Percentiles rank a stretch among this genome's conserved stretches.
Conservation (phyloP, 30 jellyfish, hydroid and myxozoan species). For the Sanderia malayensis region DNA sequence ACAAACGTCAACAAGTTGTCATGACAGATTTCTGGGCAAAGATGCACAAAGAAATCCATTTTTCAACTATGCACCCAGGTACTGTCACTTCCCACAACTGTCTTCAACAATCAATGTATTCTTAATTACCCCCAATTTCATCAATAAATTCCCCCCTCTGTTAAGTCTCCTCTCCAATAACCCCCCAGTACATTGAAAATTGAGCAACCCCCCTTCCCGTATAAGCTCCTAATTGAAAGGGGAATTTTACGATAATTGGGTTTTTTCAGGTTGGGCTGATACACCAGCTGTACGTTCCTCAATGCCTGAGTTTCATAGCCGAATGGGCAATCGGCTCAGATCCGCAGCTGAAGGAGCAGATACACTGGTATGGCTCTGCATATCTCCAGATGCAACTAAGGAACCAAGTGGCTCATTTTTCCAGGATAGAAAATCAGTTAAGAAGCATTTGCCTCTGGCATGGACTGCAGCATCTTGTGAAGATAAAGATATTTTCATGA, state of each 20-base stretch:
- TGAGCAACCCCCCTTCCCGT: too few relatives aligned
- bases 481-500: slow-evolving; percentile 47
- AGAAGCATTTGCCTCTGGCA: slow-evolving; percentile 65
- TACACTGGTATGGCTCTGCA: slow-evolving; percentile 73
- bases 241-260: too few relatives aligned
- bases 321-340: slow-evolving; percentile 62
- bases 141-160: too few relatives aligned
- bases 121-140: too few relatives aligned
- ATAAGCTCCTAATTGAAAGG: too few relatives aligned
- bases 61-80: slow-evolving; percentile 93
- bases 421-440: slow-evolving; percentile 67
- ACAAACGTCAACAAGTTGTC: slow-evolving; percentile 84
- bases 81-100: too few relatives aligned
- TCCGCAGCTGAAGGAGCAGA: slow-evolving; percentile 89
- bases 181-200: too few relatives aligned
- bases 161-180: too few relatives aligned
- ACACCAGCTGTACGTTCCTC: slow-evolving; percentile 84
- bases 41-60: slow-evolving; percentile 49
- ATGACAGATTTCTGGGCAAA: slow-evolving; percentile 78
- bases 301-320: slow-evolving; percentile 77
- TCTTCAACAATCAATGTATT: too few relatives aligned
- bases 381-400: slow-evolving; percentile 61
- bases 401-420: slow-evolving; percentile 71
- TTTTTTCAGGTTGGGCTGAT: slow-evolving; percentile 94
- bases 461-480: slow-evolving; percentile 42